phyloP scores from a whole-genome alignment of 1,140 invertebrate species.

The Popillia japonica region DNA sequence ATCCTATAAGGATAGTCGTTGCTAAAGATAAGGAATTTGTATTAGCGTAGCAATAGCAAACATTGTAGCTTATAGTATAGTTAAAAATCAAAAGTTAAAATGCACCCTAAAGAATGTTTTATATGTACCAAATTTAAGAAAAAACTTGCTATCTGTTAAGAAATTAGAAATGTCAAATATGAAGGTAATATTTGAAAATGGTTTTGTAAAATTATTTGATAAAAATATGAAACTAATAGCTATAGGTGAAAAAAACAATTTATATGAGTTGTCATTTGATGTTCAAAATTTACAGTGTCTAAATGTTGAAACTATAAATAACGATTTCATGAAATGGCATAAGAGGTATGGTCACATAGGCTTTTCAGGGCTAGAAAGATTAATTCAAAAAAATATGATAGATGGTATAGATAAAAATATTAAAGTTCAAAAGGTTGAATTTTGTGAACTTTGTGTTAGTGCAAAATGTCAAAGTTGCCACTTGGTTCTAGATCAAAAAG shows the following conservation, averaged over 20 bases:
- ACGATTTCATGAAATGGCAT: constrained; percentile 39
- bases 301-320: constrained; percentile 22
- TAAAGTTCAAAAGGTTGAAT: constrained; percentile 37
- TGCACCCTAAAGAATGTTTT: constrained; percentile 37
- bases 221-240: constrained; percentile 22
- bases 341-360: constrained; percentile 27
- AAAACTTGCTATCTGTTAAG: constrained; percentile 35
- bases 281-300: constrained; percentile 9
- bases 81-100: constrained; percentile 17
- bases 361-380: constrained; percentile 32
- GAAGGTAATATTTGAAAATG: constrained; percentile 35
- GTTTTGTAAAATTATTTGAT: constrained; percentile 12
- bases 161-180: constrained; percentile 37
- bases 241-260: constrained; percentile 25
- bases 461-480: constrained; percentile 39
- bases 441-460: constrained; percentile 42
- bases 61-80: background rate
- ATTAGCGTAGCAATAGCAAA: constrained; percentile 35
- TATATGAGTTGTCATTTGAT: constrained; percentile 37
- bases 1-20: constrained; percentile 41
- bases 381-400: constrained; percentile 35
- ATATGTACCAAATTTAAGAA: constrained; percentile 39
- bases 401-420: constrained; percentile 40
- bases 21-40: constrained; percentile 54
- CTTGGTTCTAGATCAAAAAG: constrained; percentile 37